Evolutionary conservation across 1,140 invertebrate genomes (phyloP).

Genomic region (Harlomillsia oculata): DNA sequence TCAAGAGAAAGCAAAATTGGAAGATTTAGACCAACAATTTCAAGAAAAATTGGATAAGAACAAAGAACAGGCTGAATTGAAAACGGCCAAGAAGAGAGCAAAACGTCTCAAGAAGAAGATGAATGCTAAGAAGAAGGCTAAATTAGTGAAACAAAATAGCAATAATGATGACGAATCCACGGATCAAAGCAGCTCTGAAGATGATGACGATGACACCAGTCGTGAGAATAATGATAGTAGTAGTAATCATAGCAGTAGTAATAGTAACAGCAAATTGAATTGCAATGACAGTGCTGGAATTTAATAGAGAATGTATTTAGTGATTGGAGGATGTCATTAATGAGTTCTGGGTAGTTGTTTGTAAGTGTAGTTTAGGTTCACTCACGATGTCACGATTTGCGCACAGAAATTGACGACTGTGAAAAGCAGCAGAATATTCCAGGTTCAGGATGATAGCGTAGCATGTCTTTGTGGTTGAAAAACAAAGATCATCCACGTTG

Average conservation of each 20-base stretch:
- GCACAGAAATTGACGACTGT: too few relatives aligned
- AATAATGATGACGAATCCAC: not conserved
- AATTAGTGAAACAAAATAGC: not conserved
- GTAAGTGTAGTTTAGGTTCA: too few relatives aligned
- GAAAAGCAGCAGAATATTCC: too few relatives aligned
- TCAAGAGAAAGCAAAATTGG: constrained; percentile 72
- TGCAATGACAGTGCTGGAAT: too few relatives aligned
- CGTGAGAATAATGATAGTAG: constrained; percentile 1
- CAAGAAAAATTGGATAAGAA: constrained; percentile 72
- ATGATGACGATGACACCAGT: not conserved
- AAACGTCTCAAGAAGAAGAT: constrained; percentile 72
- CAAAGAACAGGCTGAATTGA: constrained; percentile 60
- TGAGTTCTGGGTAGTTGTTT: too few relatives aligned
- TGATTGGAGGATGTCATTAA: too few relatives aligned
- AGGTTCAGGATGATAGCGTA: too few relatives aligned
- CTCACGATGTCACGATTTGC: too few relatives aligned
- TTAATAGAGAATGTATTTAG: too few relatives aligned
- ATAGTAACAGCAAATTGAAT: too few relatives aligned
- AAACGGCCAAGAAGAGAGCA: constrained; percentile 71
- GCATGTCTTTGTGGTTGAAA: too few relatives aligned
- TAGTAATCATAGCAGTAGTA: constrained; percentile 2
- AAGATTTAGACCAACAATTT: constrained; percentile 71
- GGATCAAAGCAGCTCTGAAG: not conserved
- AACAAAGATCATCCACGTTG: too few relatives aligned
- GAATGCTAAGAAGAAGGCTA: constrained; percentile 45